Evolutionary conservation across 2,888 invertebrate species (phyloP).

Genomic region (Habrosyne pyritoides): DNA sequence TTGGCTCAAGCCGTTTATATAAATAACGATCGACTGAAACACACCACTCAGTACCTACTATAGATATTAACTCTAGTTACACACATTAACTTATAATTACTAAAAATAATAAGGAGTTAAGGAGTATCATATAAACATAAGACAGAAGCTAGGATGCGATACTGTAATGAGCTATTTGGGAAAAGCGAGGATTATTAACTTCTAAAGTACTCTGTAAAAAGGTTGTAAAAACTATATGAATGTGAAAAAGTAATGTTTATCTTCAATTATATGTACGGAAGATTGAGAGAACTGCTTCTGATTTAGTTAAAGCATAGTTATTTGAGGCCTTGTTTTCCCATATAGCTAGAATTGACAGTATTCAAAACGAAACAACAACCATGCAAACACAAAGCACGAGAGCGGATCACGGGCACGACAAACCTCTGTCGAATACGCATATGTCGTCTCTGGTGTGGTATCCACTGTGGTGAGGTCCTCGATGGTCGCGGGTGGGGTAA

Average conservation of each 20-base stretch:
- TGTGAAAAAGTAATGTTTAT: too few species aligned
- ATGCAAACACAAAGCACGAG: conserved; percentile 40
- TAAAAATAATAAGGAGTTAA: not conserved
- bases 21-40: not conserved
- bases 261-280: too few species aligned
- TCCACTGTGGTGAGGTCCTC: conserved; percentile 46
- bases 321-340: too few species aligned
- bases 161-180: not conserved
- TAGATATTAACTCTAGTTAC: not conserved
- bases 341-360: not conserved
- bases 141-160: not conserved
- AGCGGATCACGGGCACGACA: conserved; percentile 72
- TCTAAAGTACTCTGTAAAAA: not conserved
- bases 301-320: too few species aligned
- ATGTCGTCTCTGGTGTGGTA: conserved; percentile 68
- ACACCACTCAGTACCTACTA: not conserved
- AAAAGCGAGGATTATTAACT: not conserved
- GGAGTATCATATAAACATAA: not conserved
- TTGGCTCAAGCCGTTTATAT: not conserved
- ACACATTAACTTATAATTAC: not conserved
- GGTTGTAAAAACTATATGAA: too few species aligned
- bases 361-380: conserved; percentile 23
- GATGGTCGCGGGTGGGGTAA: conserved; percentile 35
- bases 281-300: too few species aligned
- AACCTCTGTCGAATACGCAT: conserved; percentile 79